These are phyloP conservation scores for Dreissena rostriformis DNA, from an alignment of 1,140 invertebrate genomes.

Conservation along the genomic window DNA sequence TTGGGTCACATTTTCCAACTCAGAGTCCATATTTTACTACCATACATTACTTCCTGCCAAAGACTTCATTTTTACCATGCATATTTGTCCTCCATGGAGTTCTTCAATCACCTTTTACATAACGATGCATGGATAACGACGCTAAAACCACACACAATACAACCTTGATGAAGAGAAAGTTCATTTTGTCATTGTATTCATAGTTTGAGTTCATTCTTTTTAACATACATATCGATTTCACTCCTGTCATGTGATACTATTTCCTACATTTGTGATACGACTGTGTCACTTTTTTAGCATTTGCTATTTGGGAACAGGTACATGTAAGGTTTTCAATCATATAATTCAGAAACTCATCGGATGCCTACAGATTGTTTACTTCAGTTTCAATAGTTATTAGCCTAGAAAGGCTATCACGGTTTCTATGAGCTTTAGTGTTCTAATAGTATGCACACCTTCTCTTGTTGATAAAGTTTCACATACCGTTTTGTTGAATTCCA, in stretches of 20 bases:
- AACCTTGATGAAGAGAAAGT: not conserved
- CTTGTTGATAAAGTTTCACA: too few species aligned
- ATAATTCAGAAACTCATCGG: not conserved
- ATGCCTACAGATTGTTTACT: not conserved
- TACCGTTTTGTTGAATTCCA: too few species aligned
- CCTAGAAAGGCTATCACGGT: not conserved
- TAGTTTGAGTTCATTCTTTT: not conserved
- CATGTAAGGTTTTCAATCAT: not conserved
- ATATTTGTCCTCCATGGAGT: not conserved
- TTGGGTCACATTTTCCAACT: not conserved
- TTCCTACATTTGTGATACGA: slow-evolving; percentile 1
- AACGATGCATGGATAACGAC: not conserved
- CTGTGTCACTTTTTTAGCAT: not conserved
- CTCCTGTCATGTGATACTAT: not conserved
- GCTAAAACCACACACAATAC: not conserved
- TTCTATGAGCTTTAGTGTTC: not conserved
- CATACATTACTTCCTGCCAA: slow-evolving; percentile 12
- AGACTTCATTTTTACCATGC: slow-evolving; percentile 8
- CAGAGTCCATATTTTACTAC: not conserved
- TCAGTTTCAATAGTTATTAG: not conserved
- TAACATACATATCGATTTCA: not conserved
- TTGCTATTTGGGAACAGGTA: not conserved
- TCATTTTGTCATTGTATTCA: not conserved
- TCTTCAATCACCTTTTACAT: not conserved
- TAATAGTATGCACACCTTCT: too few species aligned